These are phyloP conservation scores for Cataglyphis rosenhaueri DNA, from an alignment of 2,888 invertebrate genomes.

Conservation along the genomic window DNA sequence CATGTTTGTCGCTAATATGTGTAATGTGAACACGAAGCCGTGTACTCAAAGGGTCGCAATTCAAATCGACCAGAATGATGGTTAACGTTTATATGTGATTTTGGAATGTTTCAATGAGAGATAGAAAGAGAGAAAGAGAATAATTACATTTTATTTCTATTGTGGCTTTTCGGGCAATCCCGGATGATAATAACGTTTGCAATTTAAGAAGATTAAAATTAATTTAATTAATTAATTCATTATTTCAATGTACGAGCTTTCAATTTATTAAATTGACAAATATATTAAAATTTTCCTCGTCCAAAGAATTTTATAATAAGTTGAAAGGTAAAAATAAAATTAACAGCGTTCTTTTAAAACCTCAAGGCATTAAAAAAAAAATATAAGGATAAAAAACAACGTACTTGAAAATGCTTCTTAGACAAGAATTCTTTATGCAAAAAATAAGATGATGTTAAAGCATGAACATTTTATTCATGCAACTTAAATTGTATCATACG, in stretches of 20 bases:
- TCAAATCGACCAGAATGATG: conserved; percentile 51
- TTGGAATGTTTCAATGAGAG: conserved; percentile 7
- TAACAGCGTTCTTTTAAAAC: background rate
- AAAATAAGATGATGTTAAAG: conserved; percentile 18
- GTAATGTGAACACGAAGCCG: conserved; percentile 48
- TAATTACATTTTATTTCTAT: conserved; percentile 28
- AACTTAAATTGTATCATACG: background rate
- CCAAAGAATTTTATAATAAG: background rate
- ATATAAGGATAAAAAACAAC: background rate
- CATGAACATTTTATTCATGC: background rate
- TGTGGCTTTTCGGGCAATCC: background rate
- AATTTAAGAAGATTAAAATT: conserved; percentile 2
- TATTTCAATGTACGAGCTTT: background rate
- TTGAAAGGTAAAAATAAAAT: conserved; percentile 16
- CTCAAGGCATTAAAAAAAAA: conserved; percentile 2
- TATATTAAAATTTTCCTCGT: background rate
- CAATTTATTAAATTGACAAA: conserved; percentile 8
- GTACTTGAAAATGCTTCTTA: background rate
- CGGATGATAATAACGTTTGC: background rate
- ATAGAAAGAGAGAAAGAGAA: background rate
- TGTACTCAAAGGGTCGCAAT: conserved; percentile 54
- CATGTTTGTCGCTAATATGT: conserved; percentile 54
- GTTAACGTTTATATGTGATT: conserved; percentile 42
- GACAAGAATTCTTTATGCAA: background rate
- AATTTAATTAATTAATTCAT: conserved; percentile 18